A percentile compares a stretch with the other conserved stretches of the same genome.
phyloP scores from a whole-genome alignment of 2,888 invertebrate species.

The Pyrochroa serraticornis region DNA sequence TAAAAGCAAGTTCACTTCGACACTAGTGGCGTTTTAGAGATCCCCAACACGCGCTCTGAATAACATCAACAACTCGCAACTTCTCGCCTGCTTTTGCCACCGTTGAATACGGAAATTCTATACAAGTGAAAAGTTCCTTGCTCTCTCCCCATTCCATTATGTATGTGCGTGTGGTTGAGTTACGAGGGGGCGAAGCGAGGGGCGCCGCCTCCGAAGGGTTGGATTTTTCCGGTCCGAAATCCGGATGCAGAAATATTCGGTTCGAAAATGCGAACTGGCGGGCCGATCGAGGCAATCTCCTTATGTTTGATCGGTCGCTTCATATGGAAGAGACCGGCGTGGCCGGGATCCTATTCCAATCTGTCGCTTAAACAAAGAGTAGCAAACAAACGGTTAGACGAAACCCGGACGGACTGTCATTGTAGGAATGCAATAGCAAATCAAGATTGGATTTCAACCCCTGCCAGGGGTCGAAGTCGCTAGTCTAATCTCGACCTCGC shows the following conservation, averaged over 20 bases:
- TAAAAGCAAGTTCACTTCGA: constrained; percentile 31
- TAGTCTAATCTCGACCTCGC: constrained; percentile 61
- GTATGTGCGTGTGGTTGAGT: constrained; percentile 35
- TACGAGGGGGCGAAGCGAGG: constrained; percentile 1
- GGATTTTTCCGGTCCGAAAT: constrained; percentile 6
- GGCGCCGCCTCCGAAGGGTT: not conserved
- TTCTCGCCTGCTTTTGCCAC: constrained; percentile 39
- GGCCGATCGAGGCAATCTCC: constrained; percentile 22
- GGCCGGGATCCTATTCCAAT: constrained; percentile 42
- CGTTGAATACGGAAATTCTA: constrained; percentile 45
- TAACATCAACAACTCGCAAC: constrained; percentile 41
- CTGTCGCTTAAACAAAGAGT: constrained; percentile 56
- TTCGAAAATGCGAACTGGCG: constrained; percentile 17
- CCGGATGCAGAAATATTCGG: constrained; percentile 1
- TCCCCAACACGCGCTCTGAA: constrained; percentile 41
- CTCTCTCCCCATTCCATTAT: constrained; percentile 38
- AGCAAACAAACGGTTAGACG: constrained; percentile 33
- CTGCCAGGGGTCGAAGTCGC: constrained; percentile 53
- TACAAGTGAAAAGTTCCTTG: constrained; percentile 40
- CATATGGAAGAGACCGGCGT: constrained; percentile 12
- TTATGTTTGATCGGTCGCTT: constrained; percentile 23
- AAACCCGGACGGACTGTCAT: constrained; percentile 40
- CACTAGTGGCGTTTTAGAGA: constrained; percentile 36
- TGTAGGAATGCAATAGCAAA: constrained; percentile 57
- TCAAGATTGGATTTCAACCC: constrained; percentile 60